A percentile compares a stretch with the other conserved stretches of the same genome.
Evolutionary conservation across 2,888 invertebrate genomes (phyloP).

Genomic region (Polyommatus iphigenia): DNA sequence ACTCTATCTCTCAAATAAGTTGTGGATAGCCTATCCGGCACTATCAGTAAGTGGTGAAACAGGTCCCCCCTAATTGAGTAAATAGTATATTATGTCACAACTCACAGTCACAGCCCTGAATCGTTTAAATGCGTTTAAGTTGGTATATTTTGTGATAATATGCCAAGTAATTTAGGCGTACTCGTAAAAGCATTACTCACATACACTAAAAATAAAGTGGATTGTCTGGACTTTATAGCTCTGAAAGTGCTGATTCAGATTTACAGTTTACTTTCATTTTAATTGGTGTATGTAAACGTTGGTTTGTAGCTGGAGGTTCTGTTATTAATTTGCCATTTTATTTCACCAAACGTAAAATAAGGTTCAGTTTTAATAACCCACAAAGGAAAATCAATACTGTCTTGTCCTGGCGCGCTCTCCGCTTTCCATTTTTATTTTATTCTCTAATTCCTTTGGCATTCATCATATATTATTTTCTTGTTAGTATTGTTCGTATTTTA

Average conservation of each 20-base stretch:
- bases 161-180: neutral
- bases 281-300: neutral
- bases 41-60: no score
- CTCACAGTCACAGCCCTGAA: neutral
- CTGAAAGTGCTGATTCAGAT: neutral
- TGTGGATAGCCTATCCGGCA: no score
- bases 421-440: conserved; percentile 13
- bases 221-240: neutral
- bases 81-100: no score
- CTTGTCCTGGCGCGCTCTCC: neutral
- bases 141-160: neutral
- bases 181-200: neutral
- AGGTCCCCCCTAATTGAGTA: neutral
- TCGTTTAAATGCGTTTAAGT: neutral
- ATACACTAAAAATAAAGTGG: neutral
- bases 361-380: conserved; percentile 9
- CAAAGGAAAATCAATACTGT: conserved; percentile 8
- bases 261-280: neutral
- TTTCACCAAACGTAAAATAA: neutral
- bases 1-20: no score
- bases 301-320: neutral
- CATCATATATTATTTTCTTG: neutral
- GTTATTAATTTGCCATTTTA: neutral
- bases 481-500: neutral
- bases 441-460: neutral